phyloP scores from a whole-genome alignment of 2,888 invertebrate species.

The Aphodius granarius region DNA sequence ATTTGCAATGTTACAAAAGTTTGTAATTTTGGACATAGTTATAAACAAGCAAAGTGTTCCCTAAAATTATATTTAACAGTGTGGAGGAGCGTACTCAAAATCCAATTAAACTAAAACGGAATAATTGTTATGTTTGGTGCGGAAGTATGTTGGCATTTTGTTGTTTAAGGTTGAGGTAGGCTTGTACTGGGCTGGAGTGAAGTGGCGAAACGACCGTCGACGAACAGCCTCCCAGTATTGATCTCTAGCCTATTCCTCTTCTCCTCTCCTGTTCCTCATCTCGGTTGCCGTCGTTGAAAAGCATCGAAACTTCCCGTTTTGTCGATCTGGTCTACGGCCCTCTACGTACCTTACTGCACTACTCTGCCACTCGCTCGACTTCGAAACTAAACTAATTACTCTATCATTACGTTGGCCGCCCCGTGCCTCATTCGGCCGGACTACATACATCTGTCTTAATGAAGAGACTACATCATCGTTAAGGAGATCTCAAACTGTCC shows the following conservation, averaged over 20 bases:
- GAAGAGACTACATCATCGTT: neutral
- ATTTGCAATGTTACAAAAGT: no score
- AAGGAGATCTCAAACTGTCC: neutral
- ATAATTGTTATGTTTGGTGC: neutral
- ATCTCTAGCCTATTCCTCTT: slow-evolving; percentile 33
- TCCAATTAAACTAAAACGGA: neutral
- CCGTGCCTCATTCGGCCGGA: neutral
- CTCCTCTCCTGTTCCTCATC: slow-evolving; percentile 23
- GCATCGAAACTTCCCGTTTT: neutral
- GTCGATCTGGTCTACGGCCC: neutral
- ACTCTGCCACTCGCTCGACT: slow-evolving; percentile 6
- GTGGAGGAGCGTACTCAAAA: neutral
- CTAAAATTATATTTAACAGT: neutral
- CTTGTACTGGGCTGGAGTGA: slow-evolving; percentile 16
- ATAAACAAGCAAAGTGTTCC: neutral
- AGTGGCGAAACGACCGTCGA: slow-evolving; percentile 18
- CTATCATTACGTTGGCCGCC: slow-evolving; percentile 6
- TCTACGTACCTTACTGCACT: slow-evolving; percentile 15
- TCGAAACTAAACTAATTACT: slow-evolving; percentile 23
- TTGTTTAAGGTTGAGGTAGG: slow-evolving; percentile 30
- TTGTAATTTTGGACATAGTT: neutral
- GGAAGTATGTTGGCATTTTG: neutral
- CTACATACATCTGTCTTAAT: neutral
- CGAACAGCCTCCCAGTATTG: slow-evolving; percentile 34
- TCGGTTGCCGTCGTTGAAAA: neutral